Evolutionary conservation across 2,888 invertebrate genomes (phyloP).

Genomic region (Smittia sp.): DNA sequence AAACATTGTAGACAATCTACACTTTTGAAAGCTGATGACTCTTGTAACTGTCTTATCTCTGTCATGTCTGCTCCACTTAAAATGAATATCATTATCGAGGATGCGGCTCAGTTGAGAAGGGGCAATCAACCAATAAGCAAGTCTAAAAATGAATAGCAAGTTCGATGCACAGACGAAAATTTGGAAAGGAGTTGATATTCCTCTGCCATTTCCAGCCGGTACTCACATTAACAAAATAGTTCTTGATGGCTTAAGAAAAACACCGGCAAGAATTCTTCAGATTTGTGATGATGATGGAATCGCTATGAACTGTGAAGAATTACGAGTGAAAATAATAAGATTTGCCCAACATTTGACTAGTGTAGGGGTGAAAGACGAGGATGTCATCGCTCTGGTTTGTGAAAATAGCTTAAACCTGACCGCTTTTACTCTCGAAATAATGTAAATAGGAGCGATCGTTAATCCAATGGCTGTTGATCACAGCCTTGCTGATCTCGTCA

Average conservation of each 20-base stretch:
- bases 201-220: background rate
- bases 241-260: background rate
- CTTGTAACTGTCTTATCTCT: too few relatives aligned
- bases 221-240: background rate
- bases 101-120: too few relatives aligned
- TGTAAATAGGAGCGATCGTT: constrained; percentile 8
- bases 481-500: background rate
- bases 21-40: too few relatives aligned
- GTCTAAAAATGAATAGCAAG: background rate
- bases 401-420: background rate
- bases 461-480: constrained; percentile 11
- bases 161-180: background rate
- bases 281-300: constrained; percentile 3
- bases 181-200: background rate
- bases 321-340: background rate
- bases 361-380: background rate
- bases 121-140: background rate
- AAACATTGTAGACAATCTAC: too few relatives aligned
- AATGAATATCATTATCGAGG: too few relatives aligned
- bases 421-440: background rate
- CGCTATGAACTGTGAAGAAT: background rate
- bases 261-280: constrained; percentile 14
- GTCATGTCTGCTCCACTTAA: too few relatives aligned
- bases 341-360: background rate
- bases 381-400: constrained; percentile 7